A percentile compares a stretch with the other conserved stretches of the same genome.
These are phyloP conservation scores for Amphimallon solstitiale DNA, from an alignment of 2,888 invertebrate genomes.

Conservation along the genomic window DNA sequence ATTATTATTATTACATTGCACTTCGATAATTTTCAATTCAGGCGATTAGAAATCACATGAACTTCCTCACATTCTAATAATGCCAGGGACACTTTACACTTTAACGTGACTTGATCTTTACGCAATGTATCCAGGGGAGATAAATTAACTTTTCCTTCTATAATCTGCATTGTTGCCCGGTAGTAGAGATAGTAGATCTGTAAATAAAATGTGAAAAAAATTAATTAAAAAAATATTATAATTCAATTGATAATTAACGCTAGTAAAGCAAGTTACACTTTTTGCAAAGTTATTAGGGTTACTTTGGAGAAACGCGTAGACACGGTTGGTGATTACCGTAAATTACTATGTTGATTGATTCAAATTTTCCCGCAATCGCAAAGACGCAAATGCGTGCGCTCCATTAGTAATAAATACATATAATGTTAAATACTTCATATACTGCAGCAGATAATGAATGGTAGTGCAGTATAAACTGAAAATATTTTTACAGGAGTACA, in stretches of 20 bases:
- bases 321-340: no score
- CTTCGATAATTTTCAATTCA: constrained; percentile 10
- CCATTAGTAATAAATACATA: no score
- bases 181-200: constrained; percentile 21
- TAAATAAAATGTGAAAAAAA: neutral
- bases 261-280: neutral
- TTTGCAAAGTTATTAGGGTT: no score
- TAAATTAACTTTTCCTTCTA: neutral
- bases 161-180: constrained; percentile 7
- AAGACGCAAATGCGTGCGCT: no score
- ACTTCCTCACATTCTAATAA: constrained; percentile 1
- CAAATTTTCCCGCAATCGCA: no score
- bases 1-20: constrained; percentile 2
- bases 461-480: no score
- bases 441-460: no score
- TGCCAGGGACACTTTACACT: neutral
- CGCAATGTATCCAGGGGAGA: neutral
- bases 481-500: no score
- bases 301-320: no score
- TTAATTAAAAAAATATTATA: neutral
- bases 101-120: neutral
- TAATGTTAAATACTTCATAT: no score
- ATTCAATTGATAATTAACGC: neutral
- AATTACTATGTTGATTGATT: no score
- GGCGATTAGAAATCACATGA: neutral